A percentile compares a stretch with the other conserved stretches of the same genome.
These are phyloP conservation scores for Rhinophrynus dorsalis DNA, from an alignment of 2,797 vertebrate species.

Conservation along the genomic window DNA sequence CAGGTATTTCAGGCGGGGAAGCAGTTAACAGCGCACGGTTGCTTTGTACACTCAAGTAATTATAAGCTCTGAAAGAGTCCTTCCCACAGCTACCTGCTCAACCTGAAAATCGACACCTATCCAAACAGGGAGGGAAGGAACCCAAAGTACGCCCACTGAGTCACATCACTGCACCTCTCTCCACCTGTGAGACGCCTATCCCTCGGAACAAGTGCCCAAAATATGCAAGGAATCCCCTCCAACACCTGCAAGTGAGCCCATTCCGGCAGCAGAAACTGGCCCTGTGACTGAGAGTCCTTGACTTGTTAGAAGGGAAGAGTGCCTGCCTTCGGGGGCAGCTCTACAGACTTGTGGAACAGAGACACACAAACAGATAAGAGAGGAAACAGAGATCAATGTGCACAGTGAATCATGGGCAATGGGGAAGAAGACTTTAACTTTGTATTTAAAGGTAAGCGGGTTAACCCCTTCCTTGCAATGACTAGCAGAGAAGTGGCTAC, in stretches of 20 bases:
- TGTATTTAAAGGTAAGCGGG: slow-evolving; percentile 90
- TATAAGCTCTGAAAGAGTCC: neutral
- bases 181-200: slow-evolving; percentile 11
- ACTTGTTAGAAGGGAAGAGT: too few species aligned
- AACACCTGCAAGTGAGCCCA: neutral
- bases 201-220: neutral
- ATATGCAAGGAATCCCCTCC: slow-evolving; percentile 23
- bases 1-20: neutral
- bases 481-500: too few species aligned
- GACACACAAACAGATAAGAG: neutral
- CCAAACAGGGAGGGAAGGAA: neutral
- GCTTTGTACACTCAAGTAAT: slow-evolving; percentile 4
- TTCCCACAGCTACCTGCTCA: slow-evolving; percentile 9
- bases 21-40: slow-evolving; percentile 5
- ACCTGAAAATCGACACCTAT: slow-evolving; percentile 33
- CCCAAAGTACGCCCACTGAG: slow-evolving; percentile 7
- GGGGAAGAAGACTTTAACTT: slow-evolving; percentile 89
- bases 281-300: neutral
- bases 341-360: too few species aligned
- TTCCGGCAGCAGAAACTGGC: neutral
- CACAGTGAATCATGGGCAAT: slow-evolving; percentile 70
- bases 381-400: neutral
- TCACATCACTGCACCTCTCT: slow-evolving; percentile 6
- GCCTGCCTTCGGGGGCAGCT: too few species aligned
- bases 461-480: too few species aligned